A percentile compares a stretch with the other conserved stretches of the same genome.
These are phyloP conservation scores for Gavialis gangeticus DNA, from an alignment of 2,113 vertebrate genomes.

Conservation along the genomic window DNA sequence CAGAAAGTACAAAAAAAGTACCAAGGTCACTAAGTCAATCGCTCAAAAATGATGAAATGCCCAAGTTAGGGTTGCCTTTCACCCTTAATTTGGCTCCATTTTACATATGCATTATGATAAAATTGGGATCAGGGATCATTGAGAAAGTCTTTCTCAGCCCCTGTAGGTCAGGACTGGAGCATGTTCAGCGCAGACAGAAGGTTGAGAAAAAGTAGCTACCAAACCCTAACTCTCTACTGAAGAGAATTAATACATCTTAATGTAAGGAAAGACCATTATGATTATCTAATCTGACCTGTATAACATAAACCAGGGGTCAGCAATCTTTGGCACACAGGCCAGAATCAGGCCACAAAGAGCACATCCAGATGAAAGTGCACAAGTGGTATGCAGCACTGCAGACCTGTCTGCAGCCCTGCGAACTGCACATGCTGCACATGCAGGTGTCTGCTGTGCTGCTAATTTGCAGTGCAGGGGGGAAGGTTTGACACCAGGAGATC, in stretches of 20 bases:
- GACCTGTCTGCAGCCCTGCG: too few species aligned
- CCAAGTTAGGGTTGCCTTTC: background rate
- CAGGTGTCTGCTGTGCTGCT: too few species aligned
- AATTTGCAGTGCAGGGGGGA: too few species aligned
- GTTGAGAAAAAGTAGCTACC: rapidly evolving
- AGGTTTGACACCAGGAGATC: too few species aligned
- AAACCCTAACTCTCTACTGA: background rate
- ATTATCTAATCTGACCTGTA: background rate
- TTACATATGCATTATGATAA: background rate
- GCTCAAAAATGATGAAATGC: background rate
- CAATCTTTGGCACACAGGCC: too few species aligned
- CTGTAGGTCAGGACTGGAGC: rapidly evolving
- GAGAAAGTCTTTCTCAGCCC: background rate
- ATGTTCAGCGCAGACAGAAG: background rate
- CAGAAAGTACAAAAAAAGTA: background rate
- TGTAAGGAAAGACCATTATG: background rate
- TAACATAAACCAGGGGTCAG: background rate
- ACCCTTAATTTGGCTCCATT: background rate
- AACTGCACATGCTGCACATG: too few species aligned
- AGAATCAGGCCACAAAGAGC: too few species aligned
- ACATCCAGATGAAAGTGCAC: too few species aligned
- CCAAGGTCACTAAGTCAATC: background rate
- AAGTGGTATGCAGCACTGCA: too few species aligned
- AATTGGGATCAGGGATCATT: background rate
- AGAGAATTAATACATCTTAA: background rate